phyloP scores from a whole-genome alignment of 2,888 invertebrate species.

The Seira musarum region DNA sequence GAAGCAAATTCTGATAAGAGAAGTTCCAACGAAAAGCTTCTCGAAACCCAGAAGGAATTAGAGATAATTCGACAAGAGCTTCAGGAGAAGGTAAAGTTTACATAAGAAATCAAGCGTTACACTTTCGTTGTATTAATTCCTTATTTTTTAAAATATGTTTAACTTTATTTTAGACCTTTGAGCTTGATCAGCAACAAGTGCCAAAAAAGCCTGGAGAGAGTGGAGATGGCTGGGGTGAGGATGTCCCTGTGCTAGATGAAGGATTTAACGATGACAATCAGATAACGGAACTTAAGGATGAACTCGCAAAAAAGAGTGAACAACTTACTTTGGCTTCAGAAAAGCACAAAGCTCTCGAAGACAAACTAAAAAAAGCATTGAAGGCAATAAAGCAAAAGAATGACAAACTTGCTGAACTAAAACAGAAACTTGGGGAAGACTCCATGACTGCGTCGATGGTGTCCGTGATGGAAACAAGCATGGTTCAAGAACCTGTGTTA shows the following conservation, averaged over 20 bases:
- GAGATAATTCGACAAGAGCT: slow-evolving; percentile 29
- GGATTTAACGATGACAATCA: slow-evolving; percentile 62
- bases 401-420: slow-evolving; percentile 84
- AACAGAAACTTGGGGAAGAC: slow-evolving; percentile 84
- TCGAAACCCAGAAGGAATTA: too few relatives aligned
- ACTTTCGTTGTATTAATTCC: too few relatives aligned
- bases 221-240: slow-evolving; percentile 71
- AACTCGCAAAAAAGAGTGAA: slow-evolving; percentile 26
- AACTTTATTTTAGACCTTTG: background rate
- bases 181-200: background rate
- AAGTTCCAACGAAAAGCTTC: too few relatives aligned
- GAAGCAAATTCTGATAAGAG: too few relatives aligned
- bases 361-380: slow-evolving; percentile 79
- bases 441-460: slow-evolving; percentile 28
- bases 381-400: slow-evolving; percentile 84
- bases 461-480: slow-evolving; percentile 29
- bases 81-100: slow-evolving; percentile 31
- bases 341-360: slow-evolving; percentile 71
- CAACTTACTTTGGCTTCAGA: slow-evolving; percentile 16
- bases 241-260: slow-evolving; percentile 72
- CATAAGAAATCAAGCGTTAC: too few relatives aligned
- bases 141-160: too few relatives aligned
- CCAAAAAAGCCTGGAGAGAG: slow-evolving; percentile 7
- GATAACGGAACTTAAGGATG: slow-evolving; percentile 67
- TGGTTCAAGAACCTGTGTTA: slow-evolving; percentile 30